Percentiles rank a stretch among this genome's conserved stretches.
Evolutionary conservation across 2,113 vertebrate genomes (phyloP).

Genomic region (Charina bottae): DNA sequence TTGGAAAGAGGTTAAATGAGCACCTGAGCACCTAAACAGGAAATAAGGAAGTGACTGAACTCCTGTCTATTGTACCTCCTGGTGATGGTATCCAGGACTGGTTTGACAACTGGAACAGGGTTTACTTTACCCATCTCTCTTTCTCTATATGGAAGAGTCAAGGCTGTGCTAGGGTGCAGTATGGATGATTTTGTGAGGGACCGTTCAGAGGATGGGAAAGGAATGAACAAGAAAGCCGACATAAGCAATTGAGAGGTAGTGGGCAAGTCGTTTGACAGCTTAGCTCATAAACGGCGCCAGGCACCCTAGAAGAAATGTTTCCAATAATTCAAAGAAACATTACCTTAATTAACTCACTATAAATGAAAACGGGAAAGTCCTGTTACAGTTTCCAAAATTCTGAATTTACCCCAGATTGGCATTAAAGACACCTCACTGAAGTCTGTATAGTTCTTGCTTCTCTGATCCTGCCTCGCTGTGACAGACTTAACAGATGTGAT

Average conservation of each 20-base stretch:
- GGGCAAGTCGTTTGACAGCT: not conserved
- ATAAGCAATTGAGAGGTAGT: not conserved
- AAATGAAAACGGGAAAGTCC: not conserved
- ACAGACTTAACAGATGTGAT: not conserved
- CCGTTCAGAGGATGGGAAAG: not conserved
- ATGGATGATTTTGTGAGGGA: not conserved
- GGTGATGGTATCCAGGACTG: not conserved
- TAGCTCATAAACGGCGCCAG: not conserved
- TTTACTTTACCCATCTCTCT: not conserved
- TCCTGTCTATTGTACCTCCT: not conserved
- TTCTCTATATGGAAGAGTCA: not conserved
- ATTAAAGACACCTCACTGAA: not conserved
- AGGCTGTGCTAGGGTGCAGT: no score
- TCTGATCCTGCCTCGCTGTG: not conserved
- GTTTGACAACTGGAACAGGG: not conserved
- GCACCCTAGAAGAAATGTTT: not conserved
- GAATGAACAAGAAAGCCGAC: not conserved
- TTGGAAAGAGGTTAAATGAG: slow-evolving; percentile 2
- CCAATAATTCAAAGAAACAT: not conserved
- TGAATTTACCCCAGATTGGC: not conserved
- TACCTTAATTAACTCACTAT: not conserved
- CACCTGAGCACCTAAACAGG: not conserved
- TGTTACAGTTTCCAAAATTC: not conserved
- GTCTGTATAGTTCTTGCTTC: not conserved
- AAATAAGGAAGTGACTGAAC: not conserved